A percentile compares a stretch with the other conserved stretches of the same genome.
phyloP scores from a whole-genome alignment of 2,888 invertebrate genomes.

The Venustoraphidia nigricollis region DNA sequence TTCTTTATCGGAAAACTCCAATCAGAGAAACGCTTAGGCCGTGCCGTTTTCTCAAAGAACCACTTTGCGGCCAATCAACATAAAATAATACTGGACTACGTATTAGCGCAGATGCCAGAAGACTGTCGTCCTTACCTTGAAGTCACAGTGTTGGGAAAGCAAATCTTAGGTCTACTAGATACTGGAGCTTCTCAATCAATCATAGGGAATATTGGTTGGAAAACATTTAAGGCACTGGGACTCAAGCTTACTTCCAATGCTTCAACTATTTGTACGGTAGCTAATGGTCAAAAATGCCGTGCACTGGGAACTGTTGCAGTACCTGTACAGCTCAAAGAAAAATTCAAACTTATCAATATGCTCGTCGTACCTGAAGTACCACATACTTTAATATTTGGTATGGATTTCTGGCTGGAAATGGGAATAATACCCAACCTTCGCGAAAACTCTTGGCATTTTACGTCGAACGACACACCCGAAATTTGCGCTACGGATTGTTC shows the following conservation, averaged over 20 bases:
- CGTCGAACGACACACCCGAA: too few relatives aligned
- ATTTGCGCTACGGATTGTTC: too few relatives aligned
- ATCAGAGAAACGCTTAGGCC: too few relatives aligned
- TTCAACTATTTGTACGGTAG: background rate
- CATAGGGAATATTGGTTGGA: background rate
- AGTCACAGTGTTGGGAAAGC: constrained; percentile 1
- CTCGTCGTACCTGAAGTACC: constrained; percentile 1
- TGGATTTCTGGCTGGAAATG: constrained; percentile 5
- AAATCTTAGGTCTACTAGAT: constrained; percentile 4
- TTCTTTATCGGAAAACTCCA: too few relatives aligned
- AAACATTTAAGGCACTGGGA: background rate
- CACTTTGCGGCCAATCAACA: too few relatives aligned
- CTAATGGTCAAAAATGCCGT: background rate
- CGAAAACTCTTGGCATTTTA: background rate
- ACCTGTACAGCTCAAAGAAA: background rate
- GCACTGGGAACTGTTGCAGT: constrained; percentile 1
- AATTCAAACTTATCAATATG: background rate
- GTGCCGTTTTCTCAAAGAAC: too few relatives aligned
- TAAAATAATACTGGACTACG: background rate
- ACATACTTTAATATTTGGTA: background rate
- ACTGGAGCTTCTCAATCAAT: constrained; percentile 1
- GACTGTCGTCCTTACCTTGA: constrained; percentile 5
- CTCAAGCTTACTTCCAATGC: background rate
- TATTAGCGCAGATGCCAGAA: background rate
- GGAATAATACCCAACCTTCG: constrained; percentile 1